Conservation (phyloP, 2,113 vertebrate species). For the Leptodactylus fuscus region DNA sequence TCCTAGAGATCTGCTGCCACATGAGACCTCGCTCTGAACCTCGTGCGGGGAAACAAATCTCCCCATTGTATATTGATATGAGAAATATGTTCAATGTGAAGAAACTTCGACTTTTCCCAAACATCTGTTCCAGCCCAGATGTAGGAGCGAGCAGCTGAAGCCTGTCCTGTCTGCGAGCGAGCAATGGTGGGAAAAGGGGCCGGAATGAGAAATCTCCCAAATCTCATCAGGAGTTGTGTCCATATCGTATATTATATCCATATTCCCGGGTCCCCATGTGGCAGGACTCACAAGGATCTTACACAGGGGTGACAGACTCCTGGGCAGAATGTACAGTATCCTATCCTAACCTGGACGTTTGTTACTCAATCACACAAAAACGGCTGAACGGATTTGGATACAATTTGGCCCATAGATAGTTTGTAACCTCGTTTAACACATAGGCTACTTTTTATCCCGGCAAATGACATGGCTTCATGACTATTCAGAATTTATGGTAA, state of each 20-base stretch:
- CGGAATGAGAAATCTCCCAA: too few species aligned
- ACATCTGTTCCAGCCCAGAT: constrained; percentile 44
- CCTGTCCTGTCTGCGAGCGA: not conserved
- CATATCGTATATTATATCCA: not conserved
- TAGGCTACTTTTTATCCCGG: too few species aligned
- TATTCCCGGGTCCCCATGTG: not conserved
- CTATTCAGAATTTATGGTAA: too few species aligned
- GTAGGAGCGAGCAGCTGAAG: constrained; percentile 9
- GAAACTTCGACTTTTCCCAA: not conserved
- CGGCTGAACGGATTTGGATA: too few species aligned
- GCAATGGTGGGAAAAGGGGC: constrained; percentile 11
- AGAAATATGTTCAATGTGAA: constrained; percentile 44
- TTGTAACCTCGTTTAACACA: too few species aligned
- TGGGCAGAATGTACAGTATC: too few species aligned
- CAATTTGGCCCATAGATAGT: too few species aligned
- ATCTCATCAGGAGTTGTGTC: too few species aligned
- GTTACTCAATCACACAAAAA: too few species aligned
- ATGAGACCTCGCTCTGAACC: constrained; percentile 50
- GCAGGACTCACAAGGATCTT: not conserved
- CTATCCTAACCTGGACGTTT: too few species aligned
- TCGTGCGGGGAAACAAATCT: constrained; percentile 32
- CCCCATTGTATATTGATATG: constrained; percentile 50
- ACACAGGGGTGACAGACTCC: not conserved
- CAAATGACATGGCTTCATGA: too few species aligned
- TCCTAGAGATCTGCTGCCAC: constrained; percentile 3